Percentiles rank a stretch among this genome's conserved stretches.
Evolutionary conservation across 2,797 vertebrate species (phyloP).

Genomic region (Taenioides sp.): DNA sequence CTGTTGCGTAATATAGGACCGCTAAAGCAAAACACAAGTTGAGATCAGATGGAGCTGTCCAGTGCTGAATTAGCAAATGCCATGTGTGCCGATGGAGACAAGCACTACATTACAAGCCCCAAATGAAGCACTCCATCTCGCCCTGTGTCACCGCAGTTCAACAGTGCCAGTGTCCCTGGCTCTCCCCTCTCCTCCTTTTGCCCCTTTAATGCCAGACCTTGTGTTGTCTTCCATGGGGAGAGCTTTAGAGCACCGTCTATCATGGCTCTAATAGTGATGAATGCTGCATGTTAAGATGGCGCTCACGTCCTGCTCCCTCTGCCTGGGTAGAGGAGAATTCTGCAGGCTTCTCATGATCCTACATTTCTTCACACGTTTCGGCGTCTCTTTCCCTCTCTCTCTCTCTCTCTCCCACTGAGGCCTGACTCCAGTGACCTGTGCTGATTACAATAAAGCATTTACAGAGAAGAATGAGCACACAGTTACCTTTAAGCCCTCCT

Average conservation of each 20-base stretch:
- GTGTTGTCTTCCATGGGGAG: conserved; percentile 5
- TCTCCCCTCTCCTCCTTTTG: not conserved
- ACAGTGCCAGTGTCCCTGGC: not conserved
- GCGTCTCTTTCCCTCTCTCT: not conserved
- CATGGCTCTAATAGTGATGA: conserved; percentile 18
- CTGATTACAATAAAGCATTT: conserved; percentile 11
- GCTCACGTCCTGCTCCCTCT: not conserved
- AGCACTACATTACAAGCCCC: not conserved
- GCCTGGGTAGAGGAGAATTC: not conserved
- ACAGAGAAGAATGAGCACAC: conserved; percentile 4
- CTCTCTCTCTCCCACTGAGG: not conserved
- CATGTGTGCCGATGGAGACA: not conserved
- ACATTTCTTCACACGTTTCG: conserved; percentile 2
- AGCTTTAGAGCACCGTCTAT: conserved; percentile 6
- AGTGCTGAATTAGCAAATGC: not conserved
- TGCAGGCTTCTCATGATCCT: conserved; percentile 3
- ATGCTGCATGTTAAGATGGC: not conserved
- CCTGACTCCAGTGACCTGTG: not conserved
- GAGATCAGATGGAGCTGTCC: not conserved
- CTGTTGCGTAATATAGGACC: no score
- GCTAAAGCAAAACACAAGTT: not conserved
- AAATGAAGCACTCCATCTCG: not conserved
- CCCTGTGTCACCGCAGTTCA: not conserved
- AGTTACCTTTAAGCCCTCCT: conserved; percentile 1
- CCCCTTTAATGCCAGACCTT: conserved; percentile 2